phyloP scores from a whole-genome alignment of 2,113 vertebrate species.

The mouse (Mus musculus) region GRCm39 chr17:54216001-54216500 shows the following conservation, averaged over 20 bases:
- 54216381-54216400: not conserved
- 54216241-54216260: not conserved
- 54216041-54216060: too few species aligned
- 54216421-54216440: not conserved
- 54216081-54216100: not conserved
- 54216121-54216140: not conserved
- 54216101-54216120: not conserved
- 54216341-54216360: not conserved
- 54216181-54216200: not conserved
- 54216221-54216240: not conserved
- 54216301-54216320: not conserved
- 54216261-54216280: not conserved
- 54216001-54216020: not conserved
- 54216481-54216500: not conserved
- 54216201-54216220: not conserved
- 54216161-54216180: not conserved
- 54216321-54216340: not conserved
- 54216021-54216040: not conserved
- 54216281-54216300: not conserved
- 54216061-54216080: not conserved
- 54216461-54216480: not conserved
- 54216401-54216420: not conserved
- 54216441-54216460: not conserved
- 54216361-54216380: not conserved
- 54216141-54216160: not conserved